Conservation (phyloP, 2,888 invertebrate species). For the Sipha maydis region DNA sequence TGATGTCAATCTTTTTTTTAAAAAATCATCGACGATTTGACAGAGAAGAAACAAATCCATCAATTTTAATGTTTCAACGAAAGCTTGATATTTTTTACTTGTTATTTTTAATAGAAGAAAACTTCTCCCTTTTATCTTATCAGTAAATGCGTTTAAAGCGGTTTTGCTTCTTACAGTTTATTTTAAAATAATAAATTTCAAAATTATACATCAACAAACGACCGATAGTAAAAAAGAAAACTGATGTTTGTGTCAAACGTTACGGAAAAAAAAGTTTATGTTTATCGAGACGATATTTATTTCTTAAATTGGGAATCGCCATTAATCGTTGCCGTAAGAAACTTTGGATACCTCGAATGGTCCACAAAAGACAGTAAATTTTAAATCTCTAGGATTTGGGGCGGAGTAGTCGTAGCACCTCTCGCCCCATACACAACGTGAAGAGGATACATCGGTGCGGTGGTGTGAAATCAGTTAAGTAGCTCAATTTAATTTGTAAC, state of each 20-base stretch:
- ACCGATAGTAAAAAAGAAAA: not conserved
- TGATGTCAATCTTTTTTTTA: not conserved
- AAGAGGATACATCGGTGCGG: not conserved
- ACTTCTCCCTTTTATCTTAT: not conserved
- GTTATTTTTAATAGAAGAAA: not conserved
- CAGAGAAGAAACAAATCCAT: conserved; percentile 18
- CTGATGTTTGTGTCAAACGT: not conserved
- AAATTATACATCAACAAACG: not conserved
- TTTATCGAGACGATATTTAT: not conserved
- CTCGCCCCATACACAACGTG: not conserved
- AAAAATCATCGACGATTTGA: not conserved
- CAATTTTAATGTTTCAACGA: not conserved
- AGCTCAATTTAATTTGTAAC: conserved; percentile 54
- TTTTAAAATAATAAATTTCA: not conserved
- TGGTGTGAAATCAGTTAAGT: conserved; percentile 56
- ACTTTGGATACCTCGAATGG: conserved; percentile 29
- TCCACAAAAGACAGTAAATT: conserved; percentile 27
- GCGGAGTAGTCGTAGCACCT: not conserved
- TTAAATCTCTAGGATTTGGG: conserved; percentile 8
- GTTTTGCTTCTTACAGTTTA: not conserved
- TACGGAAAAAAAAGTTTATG: not conserved
- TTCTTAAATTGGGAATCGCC: not conserved
- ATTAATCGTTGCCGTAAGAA: conserved; percentile 37
- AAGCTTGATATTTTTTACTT: not conserved
- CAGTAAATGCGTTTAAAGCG: not conserved